A percentile compares a stretch with the other conserved stretches of the same genome.
Evolutionary conservation across 2,888 invertebrate species (phyloP).

Genomic region (Xylota segnis): DNA sequence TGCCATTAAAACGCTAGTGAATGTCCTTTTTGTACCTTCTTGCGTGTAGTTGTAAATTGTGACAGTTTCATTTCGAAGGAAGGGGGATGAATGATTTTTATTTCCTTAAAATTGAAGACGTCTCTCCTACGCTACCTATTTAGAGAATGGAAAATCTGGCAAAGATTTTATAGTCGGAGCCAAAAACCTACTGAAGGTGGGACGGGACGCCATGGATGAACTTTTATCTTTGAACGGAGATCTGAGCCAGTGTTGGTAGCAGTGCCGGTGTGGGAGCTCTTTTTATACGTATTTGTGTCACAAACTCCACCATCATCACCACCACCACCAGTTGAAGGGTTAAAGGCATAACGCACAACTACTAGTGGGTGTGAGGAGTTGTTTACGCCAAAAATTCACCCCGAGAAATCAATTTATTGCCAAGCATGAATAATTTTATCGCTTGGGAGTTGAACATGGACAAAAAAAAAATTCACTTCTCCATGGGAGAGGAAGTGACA

Average conservation of each 20-base stretch:
- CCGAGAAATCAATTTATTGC: slow-evolving; percentile 64
- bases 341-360: slow-evolving; percentile 33
- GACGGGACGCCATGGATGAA: slow-evolving; percentile 40
- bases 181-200: slow-evolving; percentile 56
- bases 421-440: slow-evolving; percentile 68
- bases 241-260: background rate
- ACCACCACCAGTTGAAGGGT: slow-evolving; percentile 61
- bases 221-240: slow-evolving; percentile 63
- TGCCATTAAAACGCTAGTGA: slow-evolving; percentile 60
- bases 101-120: slow-evolving; percentile 65
- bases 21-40: slow-evolving; percentile 56
- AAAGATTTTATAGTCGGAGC: slow-evolving; percentile 67
- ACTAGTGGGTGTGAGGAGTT: slow-evolving; percentile 25
- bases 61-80: slow-evolving; percentile 6
- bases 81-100: slow-evolving; percentile 51
- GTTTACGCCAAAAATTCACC: slow-evolving; percentile 54
- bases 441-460: slow-evolving; percentile 11
- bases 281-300: slow-evolving; percentile 25
- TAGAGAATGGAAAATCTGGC: slow-evolving; percentile 73
- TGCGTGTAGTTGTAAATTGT: slow-evolving; percentile 43
- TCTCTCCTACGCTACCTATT: slow-evolving; percentile 70
- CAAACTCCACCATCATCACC: slow-evolving; percentile 37
- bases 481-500: background rate
- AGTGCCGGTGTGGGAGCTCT: background rate
- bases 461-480: background rate